Evolutionary conservation across 1,140 invertebrate species (phyloP).

Genomic region (Whitmania pigra): DNA sequence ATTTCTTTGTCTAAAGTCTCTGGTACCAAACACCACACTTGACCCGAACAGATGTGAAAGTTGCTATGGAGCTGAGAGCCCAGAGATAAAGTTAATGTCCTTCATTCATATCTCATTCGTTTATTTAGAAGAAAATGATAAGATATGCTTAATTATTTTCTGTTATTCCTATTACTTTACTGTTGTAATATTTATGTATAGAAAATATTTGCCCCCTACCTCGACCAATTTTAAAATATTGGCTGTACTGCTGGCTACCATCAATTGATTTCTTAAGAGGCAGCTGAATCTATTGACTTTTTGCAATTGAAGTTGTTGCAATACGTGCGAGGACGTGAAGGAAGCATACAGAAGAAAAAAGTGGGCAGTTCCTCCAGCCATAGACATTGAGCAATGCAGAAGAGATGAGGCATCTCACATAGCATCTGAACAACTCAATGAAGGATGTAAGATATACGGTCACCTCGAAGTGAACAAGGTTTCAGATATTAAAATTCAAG

Average conservation of each 20-base stretch:
- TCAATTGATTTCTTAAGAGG: neutral
- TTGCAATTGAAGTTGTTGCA: conserved; percentile 61
- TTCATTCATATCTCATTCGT: neutral
- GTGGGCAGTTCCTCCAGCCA: conserved; percentile 68
- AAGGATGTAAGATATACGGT: conserved; percentile 73
- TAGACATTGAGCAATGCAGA: conserved; percentile 77
- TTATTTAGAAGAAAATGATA: neutral
- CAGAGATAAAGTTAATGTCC: conserved; percentile 52
- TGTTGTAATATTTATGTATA: no score
- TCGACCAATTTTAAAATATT: no score
- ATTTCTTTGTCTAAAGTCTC: neutral
- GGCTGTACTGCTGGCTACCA: no score
- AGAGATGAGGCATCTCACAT: conserved; percentile 60
- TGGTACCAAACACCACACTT: conserved; percentile 23
- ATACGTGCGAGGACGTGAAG: conserved; percentile 87
- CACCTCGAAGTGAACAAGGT: conserved; percentile 83
- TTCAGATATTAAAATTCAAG: neutral
- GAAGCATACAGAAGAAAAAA: conserved; percentile 74
- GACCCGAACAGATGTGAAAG: conserved; percentile 47
- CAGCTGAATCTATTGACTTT: neutral
- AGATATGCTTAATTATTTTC: no score
- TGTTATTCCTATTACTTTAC: no score
- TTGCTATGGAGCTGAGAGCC: conserved; percentile 72
- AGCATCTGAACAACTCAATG: conserved; percentile 47
- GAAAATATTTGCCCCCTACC: no score